Conservation (phyloP, 2,797 vertebrate species). For the Melanotaenia maccullochi region DNA sequence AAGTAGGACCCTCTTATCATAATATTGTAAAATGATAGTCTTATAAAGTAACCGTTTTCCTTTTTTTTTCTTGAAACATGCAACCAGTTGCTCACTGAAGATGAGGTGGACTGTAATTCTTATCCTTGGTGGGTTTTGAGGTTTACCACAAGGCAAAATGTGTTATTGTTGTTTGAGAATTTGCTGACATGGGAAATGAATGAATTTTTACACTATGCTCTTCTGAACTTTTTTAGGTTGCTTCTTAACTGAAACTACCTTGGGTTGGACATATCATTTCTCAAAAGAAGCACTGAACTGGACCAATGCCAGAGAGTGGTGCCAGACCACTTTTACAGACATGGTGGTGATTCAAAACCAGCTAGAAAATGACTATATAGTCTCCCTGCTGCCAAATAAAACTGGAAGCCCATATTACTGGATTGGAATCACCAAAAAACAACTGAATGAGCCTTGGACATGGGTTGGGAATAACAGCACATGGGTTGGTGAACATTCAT, state of each 20-base stretch:
- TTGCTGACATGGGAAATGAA: not conserved
- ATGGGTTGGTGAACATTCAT: conserved; percentile 66
- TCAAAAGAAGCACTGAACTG: conserved; percentile 52
- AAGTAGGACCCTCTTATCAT: not conserved
- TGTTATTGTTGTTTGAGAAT: not conserved
- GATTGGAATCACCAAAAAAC: conserved; percentile 82
- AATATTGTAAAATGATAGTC: not conserved
- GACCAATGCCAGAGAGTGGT: conserved; percentile 66
- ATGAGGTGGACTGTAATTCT: conserved; percentile 63
- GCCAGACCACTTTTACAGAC: conserved; percentile 62
- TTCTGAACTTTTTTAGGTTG: conserved; percentile 38
- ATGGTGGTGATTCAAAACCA: conserved; percentile 80
- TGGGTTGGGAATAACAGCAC: conserved; percentile 82
- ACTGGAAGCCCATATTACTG: conserved; percentile 70
- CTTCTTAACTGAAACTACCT: conserved; percentile 29
- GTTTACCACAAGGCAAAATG: conserved; percentile 1
- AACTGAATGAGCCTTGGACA: conserved; percentile 69
- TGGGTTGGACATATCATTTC: conserved; percentile 75
- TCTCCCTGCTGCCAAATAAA: conserved; percentile 59
- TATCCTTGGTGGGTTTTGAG: conserved; percentile 60
- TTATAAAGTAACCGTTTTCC: not conserved
- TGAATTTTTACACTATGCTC: not conserved
- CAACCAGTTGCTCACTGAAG: not conserved
- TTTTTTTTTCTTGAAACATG: conserved; percentile 12
- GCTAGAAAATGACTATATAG: conserved; percentile 71